Percentiles rank a stretch among this genome's conserved stretches.
Evolutionary conservation across 2,113 vertebrate genomes (phyloP).

Genomic region (Thymallus thymallus): DNA sequence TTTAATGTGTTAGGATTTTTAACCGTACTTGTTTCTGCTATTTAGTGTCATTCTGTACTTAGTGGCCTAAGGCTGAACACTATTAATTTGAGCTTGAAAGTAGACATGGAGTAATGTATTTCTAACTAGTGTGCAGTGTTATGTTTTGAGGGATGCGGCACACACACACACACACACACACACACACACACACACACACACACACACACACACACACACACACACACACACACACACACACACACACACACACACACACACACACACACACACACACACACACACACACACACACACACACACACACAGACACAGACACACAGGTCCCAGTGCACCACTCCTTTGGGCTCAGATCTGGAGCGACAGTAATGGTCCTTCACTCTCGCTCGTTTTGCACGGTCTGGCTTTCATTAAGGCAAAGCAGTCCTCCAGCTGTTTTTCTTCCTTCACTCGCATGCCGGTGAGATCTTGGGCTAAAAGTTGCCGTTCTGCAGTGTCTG

Average conservation of each 20-base stretch:
- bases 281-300: too few species aligned
- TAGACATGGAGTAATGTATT: conserved; percentile 64
- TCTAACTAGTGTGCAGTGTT: conserved; percentile 58
- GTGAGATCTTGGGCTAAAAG: conserved; percentile 30
- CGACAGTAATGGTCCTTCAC: conserved; percentile 1
- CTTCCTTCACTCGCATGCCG: conserved; percentile 28
- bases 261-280: too few species aligned
- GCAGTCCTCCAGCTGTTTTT: conserved; percentile 38
- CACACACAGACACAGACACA: background rate
- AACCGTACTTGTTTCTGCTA: conserved; percentile 61
- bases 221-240: too few species aligned
- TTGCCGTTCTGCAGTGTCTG: conserved; percentile 18
- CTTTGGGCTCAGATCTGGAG: conserved; percentile 13
- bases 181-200: too few species aligned
- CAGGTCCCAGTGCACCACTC: conserved; percentile 22
- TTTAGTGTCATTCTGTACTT: conserved; percentile 66
- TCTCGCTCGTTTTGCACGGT: conserved; percentile 16
- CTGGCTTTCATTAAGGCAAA: conserved; percentile 51
- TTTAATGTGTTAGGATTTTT: conserved; percentile 62
- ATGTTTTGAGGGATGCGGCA: conserved; percentile 53
- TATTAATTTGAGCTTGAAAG: conserved; percentile 68
- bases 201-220: too few species aligned
- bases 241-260: too few species aligned
- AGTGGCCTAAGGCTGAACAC: conserved; percentile 63
- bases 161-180: too few species aligned